Evolutionary conservation across 1,140 invertebrate genomes (phyloP).

Genomic region (Ladona fulva): DNA sequence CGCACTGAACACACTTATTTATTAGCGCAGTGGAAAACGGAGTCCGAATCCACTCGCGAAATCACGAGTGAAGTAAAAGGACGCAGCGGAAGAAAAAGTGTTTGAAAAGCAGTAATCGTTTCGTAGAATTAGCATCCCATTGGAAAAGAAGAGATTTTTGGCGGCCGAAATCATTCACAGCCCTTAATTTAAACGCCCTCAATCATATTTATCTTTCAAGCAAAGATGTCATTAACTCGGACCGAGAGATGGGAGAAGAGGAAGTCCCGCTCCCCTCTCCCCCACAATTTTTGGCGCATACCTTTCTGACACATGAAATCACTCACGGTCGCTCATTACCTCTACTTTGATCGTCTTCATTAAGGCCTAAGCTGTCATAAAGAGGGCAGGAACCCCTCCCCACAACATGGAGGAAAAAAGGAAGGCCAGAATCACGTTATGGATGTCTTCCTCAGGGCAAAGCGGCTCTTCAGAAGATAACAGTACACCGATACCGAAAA

Average conservation of each 20-base stretch:
- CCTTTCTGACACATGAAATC: neutral
- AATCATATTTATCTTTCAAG: neutral
- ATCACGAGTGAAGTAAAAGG: too few relatives aligned
- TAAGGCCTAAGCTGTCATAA: neutral
- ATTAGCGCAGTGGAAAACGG: too few relatives aligned
- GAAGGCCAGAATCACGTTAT: neutral
- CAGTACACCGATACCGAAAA: constrained; percentile 4
- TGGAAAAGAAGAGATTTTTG: too few relatives aligned
- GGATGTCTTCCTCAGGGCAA: neutral
- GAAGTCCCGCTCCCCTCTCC: too few relatives aligned
- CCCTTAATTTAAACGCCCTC: neutral
- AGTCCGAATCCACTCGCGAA: too few relatives aligned
- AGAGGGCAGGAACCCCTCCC: neutral
- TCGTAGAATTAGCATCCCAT: too few relatives aligned
- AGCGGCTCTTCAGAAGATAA: neutral
- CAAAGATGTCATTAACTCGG: neutral
- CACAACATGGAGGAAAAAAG: neutral
- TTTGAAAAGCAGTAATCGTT: too few relatives aligned
- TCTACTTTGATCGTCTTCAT: neutral
- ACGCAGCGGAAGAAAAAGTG: too few relatives aligned
- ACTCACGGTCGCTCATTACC: neutral
- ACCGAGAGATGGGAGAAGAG: neutral
- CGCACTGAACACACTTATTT: too few relatives aligned
- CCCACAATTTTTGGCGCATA: neutral
- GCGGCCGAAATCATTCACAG: neutral